These are phyloP conservation scores for Tiliacea aurago DNA, from an alignment of 2,888 invertebrate species.

Conservation along the genomic window DNA sequence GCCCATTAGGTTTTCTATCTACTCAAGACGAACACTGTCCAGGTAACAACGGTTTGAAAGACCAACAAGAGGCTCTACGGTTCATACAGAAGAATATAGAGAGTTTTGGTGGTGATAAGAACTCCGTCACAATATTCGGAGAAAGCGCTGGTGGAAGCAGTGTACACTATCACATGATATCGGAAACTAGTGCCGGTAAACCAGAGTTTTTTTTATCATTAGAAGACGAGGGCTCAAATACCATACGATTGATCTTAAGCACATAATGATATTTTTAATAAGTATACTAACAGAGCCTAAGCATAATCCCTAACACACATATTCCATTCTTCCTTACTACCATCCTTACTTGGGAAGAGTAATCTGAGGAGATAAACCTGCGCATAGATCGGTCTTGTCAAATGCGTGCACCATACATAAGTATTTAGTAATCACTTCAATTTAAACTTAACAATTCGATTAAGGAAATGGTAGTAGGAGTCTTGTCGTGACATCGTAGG, in stretches of 20 bases:
- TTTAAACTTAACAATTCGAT: background rate
- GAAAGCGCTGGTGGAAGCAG: conserved; percentile 93
- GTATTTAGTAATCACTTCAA: background rate
- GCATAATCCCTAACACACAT: no score
- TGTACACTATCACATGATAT: conserved; percentile 93
- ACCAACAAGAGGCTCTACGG: conserved; percentile 91
- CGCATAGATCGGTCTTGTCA: background rate
- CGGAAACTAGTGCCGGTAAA: conserved; percentile 89
- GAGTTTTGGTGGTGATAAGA: conserved; percentile 91
- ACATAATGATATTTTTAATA: background rate
- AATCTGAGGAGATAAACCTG: background rate
- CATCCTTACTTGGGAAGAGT: background rate
- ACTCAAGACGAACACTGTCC: conserved; percentile 92
- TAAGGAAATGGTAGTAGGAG: background rate
- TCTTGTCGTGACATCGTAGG: background rate
- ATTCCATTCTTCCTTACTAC: background rate
- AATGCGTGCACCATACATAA: background rate
- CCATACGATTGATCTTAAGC: background rate
- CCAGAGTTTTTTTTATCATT: background rate
- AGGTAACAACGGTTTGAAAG: conserved; percentile 93
- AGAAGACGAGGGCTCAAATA: background rate
- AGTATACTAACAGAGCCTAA: no score
- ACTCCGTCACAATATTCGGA: conserved; percentile 92
- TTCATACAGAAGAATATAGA: conserved; percentile 92
- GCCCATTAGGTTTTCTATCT: conserved; percentile 92